phyloP scores from a whole-genome alignment of 2,113 vertebrate species.

The Phainopepla nitens region DNA sequence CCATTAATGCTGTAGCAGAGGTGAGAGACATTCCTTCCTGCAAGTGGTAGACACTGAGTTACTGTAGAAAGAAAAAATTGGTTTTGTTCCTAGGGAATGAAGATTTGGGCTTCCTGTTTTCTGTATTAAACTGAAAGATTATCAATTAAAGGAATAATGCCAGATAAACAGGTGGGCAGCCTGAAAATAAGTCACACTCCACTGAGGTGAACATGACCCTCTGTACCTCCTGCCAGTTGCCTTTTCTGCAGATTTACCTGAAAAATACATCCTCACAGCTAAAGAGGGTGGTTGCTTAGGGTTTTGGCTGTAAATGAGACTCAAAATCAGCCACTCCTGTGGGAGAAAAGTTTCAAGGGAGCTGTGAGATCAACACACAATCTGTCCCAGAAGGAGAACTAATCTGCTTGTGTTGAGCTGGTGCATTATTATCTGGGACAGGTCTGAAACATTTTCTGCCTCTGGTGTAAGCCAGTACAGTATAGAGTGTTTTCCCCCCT shows the following conservation, averaged over 20 bases:
- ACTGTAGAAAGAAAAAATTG: not conserved
- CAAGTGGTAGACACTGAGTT: not conserved
- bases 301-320: not conserved
- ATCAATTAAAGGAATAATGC: not conserved
- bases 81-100: not conserved
- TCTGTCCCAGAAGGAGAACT: not conserved
- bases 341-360: not conserved
- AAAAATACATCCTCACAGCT: not conserved
- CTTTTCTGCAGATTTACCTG: not conserved
- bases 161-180: not conserved
- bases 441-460: not conserved
- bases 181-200: not conserved
- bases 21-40: not conserved
- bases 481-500: rapidly evolving
- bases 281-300: not conserved
- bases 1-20: not conserved
- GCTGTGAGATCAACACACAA: not conserved
- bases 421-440: not conserved
- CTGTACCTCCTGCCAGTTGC: not conserved
- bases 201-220: not conserved
- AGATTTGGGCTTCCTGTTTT: not conserved
- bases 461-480: not conserved
- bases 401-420: not conserved
- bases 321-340: not conserved
- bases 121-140: not conserved